Evolutionary conservation across 1,140 invertebrate genomes (phyloP), one percentile per base, ranked within the genome.

Genomic region (Heliconius eleuchia): DNA sequence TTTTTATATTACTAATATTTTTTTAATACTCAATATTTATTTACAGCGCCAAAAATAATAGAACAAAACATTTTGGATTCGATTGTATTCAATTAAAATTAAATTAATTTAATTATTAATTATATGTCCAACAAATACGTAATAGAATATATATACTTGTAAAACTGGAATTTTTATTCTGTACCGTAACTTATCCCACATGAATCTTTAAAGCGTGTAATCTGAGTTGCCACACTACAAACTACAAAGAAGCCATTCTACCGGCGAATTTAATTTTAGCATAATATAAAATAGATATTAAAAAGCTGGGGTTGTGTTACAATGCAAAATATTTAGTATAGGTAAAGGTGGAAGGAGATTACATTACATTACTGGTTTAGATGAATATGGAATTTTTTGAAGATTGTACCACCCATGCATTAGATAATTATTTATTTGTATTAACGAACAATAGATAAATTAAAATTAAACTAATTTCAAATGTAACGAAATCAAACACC

Each of bases 221-320:
- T 66, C 60, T 66, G 60, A 66, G 60, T 30, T 66, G 60, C 60
- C 60, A 66, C 60, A 66, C 60, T 66, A 66, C 60, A 66, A 66
- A 66, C 60, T 66, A 66, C 60, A 66, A 66, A 66, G 60, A 66
- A 66, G 60, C 60, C 13, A 66, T 66, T 66, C 27, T 66, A 66
- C 60, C 60, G 13, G 27, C 60, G 27, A 66, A 66, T 66, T 66
- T 30, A 66, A 66, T 66, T 66, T 66, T 66, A 66, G 60, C 60
- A 66, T 66, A 16, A 23, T 27, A 66, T 66, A 30, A 66, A 30
- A 60, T 60, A 60, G n/a, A 23, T 27, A n/a, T 60, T 60, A 60
- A 60, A 60, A 60, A 60, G 6, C n/a, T 9, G n/a, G 2, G 3
- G 55, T 27, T 66, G 11, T 30, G 1, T 30, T 66, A 66, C 3